Evolutionary conservation across 2,113 vertebrate species (phyloP), one percentile per base, ranked within the genome.

Genomic region (Opisthocomus hoazin): DNA sequence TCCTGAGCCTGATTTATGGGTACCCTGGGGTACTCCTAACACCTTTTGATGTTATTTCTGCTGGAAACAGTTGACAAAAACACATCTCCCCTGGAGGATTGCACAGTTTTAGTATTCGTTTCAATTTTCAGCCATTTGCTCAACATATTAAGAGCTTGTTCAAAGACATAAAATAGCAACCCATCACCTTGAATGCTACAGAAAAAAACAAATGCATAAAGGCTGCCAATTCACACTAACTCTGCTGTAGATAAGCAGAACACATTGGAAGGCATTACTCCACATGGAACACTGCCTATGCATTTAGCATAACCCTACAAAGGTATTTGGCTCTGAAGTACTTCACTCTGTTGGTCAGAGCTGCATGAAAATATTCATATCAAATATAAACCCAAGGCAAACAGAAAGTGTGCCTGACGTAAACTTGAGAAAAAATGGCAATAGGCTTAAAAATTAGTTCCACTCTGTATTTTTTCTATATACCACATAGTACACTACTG

Each of bases 141-240:
- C 82, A 96, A 95, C 83, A 66, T 95, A 90, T 91, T 97, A 90
- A 87, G 78, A 78, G 41, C 66, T 83, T 93, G 74, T 80, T 90
- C 81, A 89, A 94, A 95, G 89, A 41, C 29, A 93, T 4, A 78
- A 81, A 96, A 89, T 79, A 90, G 37, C 54, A 83, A 45, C 50
- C 26, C 45, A 91, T 82, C 54, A 75, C 56, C 81, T 57, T 58
- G 68, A 81, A 84, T 6, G 8, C 66, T 54, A 48, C 22, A 34
- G 56, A 50, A 81, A 63, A 81, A 84, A 88, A 84, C 21, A 66
- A 75, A 57, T 26, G 58, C 57, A 73, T 48, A 86, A 88, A 75
- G 63, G 43, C 39, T 94, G 84, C 84, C 85, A 95, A 45, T 64
- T 90, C 63, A 77, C 24, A 36, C 75, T 57, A 87, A 76, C 37